A percentile compares a stretch with the other conserved stretches of the same genome.
phyloP scores from a whole-genome alignment of 2,113 vertebrate species.

The Andinoacara biseriatus region DNA sequence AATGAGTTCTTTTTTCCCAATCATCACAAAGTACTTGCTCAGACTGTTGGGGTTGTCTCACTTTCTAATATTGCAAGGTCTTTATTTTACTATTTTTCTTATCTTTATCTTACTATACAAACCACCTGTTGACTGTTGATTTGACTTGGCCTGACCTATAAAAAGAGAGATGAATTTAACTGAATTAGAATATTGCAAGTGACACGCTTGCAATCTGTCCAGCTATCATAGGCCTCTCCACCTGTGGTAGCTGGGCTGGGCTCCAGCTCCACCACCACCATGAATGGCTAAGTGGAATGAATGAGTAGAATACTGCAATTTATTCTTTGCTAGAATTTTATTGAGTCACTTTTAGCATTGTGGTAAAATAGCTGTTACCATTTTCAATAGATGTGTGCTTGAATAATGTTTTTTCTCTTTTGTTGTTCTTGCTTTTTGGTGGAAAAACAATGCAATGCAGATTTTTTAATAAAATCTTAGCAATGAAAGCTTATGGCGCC shows the following conservation, averaged over 20 bases:
- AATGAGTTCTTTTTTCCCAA: neutral
- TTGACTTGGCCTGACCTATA: neutral
- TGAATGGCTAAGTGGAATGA: too few species aligned
- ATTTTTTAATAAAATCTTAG: neutral
- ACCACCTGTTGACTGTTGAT: neutral
- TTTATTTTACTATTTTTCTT: neutral
- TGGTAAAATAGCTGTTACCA: neutral
- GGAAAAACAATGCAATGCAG: fast-evolving
- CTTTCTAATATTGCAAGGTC: neutral
- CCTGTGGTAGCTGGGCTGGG: too few species aligned
- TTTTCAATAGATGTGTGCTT: neutral
- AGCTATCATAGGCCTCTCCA: too few species aligned
- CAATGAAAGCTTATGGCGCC: neutral
- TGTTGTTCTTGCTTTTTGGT: fast-evolving
- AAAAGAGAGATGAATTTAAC: neutral
- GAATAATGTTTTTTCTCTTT: fast-evolving
- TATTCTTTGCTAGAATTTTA: neutral
- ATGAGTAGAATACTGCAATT: neutral
- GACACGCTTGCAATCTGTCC: too few species aligned
- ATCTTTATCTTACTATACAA: neutral
- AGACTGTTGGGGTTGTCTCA: fast-evolving
- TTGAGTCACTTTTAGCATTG: neutral
- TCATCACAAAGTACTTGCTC: neutral
- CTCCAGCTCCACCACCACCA: too few species aligned
- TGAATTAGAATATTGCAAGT: neutral